Conservation (phyloP, 2,888 invertebrate species). For the Mystacides longicornis region DNA sequence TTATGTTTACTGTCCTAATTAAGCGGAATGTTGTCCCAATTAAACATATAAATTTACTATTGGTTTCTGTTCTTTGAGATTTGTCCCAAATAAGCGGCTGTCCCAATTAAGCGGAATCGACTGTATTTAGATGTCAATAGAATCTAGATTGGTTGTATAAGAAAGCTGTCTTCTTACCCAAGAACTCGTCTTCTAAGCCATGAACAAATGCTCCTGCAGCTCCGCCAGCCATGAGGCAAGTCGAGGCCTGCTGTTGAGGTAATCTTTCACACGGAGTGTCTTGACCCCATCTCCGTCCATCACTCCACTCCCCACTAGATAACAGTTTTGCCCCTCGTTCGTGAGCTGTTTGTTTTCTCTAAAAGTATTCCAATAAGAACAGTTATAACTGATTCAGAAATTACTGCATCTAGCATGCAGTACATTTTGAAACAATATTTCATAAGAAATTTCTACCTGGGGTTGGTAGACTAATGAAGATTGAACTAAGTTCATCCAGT, state of each 20-base stretch:
- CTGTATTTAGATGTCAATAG: too few relatives aligned
- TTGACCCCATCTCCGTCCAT: conserved; percentile 83
- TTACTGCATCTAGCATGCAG: neutral
- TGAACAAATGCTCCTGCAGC: conserved; percentile 98
- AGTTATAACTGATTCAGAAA: neutral
- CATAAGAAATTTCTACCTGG: neutral
- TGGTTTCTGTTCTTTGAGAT: too few relatives aligned
- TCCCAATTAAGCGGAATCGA: too few relatives aligned
- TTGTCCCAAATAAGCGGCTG: too few relatives aligned
- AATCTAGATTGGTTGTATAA: too few relatives aligned
- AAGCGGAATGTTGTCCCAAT: too few relatives aligned
- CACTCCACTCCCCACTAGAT: conserved; percentile 83
- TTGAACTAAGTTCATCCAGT: too few relatives aligned
- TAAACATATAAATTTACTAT: too few relatives aligned
- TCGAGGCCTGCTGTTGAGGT: conserved; percentile 47
- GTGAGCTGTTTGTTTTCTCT: conserved; percentile 77
- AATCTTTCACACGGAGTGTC: conserved; percentile 70
- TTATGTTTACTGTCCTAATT: too few relatives aligned
- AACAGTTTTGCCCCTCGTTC: conserved; percentile 78
- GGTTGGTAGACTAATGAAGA: too few relatives aligned
- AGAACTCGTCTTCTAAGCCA: conserved; percentile 95
- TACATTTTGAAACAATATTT: neutral
- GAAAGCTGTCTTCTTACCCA: too few relatives aligned
- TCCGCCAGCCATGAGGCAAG: conserved; percentile 82
- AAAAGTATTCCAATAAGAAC: conserved; percentile 13